Percentiles rank a stretch among this genome's conserved stretches.
phyloP scores from a whole-genome alignment of 2,113 vertebrate genomes.

The Nansenia antarctica region DNA sequence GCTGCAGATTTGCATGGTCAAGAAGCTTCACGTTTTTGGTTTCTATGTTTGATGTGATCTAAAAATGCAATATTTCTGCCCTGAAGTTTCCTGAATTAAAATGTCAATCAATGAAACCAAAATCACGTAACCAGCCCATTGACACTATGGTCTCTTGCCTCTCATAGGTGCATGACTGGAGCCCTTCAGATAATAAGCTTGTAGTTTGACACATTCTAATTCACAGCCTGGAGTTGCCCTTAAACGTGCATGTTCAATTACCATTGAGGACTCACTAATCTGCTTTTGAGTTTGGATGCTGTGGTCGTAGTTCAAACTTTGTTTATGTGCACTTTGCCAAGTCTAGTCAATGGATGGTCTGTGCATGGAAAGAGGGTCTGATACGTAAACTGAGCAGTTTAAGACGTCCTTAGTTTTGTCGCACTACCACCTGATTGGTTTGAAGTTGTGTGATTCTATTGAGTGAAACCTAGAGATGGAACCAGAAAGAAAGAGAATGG shows the following conservation, averaged over 20 bases:
- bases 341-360: not conserved
- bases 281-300: slow-evolving; percentile 29
- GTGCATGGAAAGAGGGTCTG: not conserved
- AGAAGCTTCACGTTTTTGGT: not conserved
- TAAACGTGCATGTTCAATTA: slow-evolving; percentile 49
- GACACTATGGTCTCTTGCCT: slow-evolving; percentile 37
- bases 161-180: slow-evolving; percentile 59
- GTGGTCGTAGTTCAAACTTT: not conserved
- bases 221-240: slow-evolving; percentile 42
- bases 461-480: too few relatives aligned
- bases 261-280: slow-evolving; percentile 23
- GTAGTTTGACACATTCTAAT: slow-evolving; percentile 21
- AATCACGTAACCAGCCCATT: not conserved
- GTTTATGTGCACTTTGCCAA: not conserved
- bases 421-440: too few relatives aligned
- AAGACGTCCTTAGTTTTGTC: too few relatives aligned
- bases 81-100: not conserved
- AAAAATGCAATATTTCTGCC: not conserved
- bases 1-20: not conserved
- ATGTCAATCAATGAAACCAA: not conserved
- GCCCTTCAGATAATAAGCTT: slow-evolving; percentile 28
- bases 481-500: too few relatives aligned
- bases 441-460: too few relatives aligned
- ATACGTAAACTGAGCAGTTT: too few relatives aligned
- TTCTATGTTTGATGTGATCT: not conserved